Evolutionary conservation across 1,140 invertebrate species (phyloP).

Genomic region (Venturia canescens): DNA sequence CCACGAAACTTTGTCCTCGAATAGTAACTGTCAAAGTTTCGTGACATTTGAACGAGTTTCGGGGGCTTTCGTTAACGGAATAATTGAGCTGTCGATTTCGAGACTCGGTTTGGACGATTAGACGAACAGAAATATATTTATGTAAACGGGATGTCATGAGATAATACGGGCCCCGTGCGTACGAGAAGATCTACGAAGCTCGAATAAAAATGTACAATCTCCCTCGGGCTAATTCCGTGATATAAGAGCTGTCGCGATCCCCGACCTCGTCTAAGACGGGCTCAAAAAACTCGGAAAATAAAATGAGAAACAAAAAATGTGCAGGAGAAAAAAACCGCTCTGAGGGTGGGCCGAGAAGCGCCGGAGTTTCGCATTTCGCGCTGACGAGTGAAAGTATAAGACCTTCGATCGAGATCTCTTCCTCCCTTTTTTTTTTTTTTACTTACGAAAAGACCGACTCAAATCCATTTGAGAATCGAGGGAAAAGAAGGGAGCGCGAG

Average conservation of each 20-base stretch:
- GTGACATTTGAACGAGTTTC: too few species aligned
- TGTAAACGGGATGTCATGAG: too few species aligned
- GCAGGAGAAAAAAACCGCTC: background rate
- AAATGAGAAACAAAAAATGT: background rate
- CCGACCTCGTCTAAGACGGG: constrained; percentile 10
- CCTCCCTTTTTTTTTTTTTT: background rate
- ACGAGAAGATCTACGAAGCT: background rate
- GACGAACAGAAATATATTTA: too few species aligned
- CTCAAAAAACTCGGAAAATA: background rate
- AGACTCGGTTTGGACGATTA: too few species aligned
- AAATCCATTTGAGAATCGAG: background rate
- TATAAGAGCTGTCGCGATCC: background rate
- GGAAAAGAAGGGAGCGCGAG: constrained; percentile 6
- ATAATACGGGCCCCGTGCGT: too few species aligned
- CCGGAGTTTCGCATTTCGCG: constrained; percentile 7
- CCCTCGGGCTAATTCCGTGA: background rate
- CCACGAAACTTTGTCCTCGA: too few species aligned
- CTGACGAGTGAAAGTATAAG: constrained; percentile 12
- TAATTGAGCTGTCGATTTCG: too few species aligned
- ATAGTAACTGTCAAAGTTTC: too few species aligned
- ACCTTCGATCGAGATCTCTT: constrained; percentile 14
- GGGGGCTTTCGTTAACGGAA: too few species aligned
- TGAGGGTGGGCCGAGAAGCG: constrained; percentile 6
- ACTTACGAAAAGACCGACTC: background rate
- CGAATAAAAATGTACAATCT: background rate